phyloP scores from a whole-genome alignment of 2,797 vertebrate species.

The Sandelia bainsii region DNA sequence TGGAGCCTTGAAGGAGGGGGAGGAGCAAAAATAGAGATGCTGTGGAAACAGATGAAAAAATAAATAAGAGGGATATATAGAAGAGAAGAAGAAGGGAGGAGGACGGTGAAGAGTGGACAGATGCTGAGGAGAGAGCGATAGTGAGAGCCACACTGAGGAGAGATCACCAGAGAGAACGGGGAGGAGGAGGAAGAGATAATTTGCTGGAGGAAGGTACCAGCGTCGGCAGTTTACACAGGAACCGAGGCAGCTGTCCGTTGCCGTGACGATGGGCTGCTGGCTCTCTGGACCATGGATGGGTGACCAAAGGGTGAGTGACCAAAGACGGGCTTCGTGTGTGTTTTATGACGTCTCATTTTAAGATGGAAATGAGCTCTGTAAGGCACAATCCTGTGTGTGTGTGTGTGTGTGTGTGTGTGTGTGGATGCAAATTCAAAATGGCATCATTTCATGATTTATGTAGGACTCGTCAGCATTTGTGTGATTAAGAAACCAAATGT shows the following conservation, averaged over 20 bases:
- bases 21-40: conserved; percentile 37
- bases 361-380: not conserved
- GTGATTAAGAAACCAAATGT: conserved; percentile 19
- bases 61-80: conserved; percentile 19
- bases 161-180: conserved; percentile 32
- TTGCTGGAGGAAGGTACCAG: conserved; percentile 67
- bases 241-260: conserved; percentile 71
- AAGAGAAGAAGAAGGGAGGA: conserved; percentile 11
- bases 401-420: not conserved
- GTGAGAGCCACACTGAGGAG: conserved; percentile 39
- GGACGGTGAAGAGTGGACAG: conserved; percentile 25
- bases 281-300: conserved; percentile 84
- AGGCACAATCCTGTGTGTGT: not conserved
- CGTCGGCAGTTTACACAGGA: conserved; percentile 56
- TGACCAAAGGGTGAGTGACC: conserved; percentile 79
- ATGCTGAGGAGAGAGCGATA: conserved; percentile 55
- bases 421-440: conserved; percentile 48
- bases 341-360: conserved; percentile 24
- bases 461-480: conserved; percentile 5
- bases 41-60: conserved; percentile 45
- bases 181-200: conserved; percentile 47
- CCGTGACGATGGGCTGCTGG: conserved; percentile 87
- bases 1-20: conserved; percentile 45
- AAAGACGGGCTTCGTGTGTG: conserved; percentile 27
- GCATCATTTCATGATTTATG: conserved; percentile 43